phyloP scores from a whole-genome alignment of 2,797 vertebrate genomes.

The Allobates femoralis region DNA sequence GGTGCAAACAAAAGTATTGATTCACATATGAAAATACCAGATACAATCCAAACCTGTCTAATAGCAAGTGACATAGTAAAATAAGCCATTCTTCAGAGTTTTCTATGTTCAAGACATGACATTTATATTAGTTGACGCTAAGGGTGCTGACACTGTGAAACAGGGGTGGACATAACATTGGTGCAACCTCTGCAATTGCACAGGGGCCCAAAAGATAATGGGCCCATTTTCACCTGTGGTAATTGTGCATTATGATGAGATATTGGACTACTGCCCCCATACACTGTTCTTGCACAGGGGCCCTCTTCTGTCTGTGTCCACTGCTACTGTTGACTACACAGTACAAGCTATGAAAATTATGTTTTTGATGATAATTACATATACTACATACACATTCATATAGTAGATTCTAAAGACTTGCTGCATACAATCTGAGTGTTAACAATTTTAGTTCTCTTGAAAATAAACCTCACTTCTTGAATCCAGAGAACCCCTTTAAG shows the following conservation, averaged over 20 bases:
- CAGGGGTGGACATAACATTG: no score
- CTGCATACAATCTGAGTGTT: not conserved
- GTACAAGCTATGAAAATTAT: not conserved
- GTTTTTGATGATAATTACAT: no score
- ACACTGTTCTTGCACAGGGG: no score
- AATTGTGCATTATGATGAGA: no score
- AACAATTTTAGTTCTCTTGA: not conserved
- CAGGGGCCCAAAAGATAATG: no score
- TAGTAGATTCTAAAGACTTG: not conserved
- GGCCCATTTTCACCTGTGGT: no score
- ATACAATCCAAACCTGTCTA: slow-evolving; percentile 4
- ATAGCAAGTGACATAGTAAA: slow-evolving; percentile 16
- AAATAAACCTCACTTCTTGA: slow-evolving; percentile 3
- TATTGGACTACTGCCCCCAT: no score
- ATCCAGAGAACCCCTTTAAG: not conserved
- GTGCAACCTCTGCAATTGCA: no score
- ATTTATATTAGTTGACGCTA: not conserved
- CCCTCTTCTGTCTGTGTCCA: no score
- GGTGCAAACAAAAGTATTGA: slow-evolving; percentile 9
- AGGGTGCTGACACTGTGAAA: not conserved
- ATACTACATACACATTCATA: not conserved
- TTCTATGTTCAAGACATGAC: not conserved
- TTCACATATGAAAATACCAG: slow-evolving; percentile 9
- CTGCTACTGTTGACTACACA: no score
- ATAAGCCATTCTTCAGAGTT: not conserved